Percentiles rank a stretch among this genome's conserved stretches.
Conservation (phyloP, 2,797 vertebrate genomes). For the Nannoperca obscura region DNA sequence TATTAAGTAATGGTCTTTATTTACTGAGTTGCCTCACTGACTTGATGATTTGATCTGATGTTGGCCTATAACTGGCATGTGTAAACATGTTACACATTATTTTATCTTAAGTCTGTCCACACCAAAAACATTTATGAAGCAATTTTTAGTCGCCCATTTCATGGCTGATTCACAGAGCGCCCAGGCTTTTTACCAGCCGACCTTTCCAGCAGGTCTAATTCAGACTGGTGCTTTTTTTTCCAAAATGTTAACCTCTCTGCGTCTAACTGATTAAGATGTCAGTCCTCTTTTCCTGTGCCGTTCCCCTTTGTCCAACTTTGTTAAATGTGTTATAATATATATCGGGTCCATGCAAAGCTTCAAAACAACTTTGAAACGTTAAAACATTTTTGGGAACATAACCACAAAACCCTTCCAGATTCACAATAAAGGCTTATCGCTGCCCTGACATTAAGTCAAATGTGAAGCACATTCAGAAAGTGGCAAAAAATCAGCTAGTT, state of each 20-base stretch:
- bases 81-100: constrained; percentile 13
- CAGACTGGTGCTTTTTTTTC: too few species aligned
- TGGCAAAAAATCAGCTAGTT: not conserved
- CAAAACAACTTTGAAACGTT: not conserved
- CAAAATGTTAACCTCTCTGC: too few species aligned
- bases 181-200: not conserved
- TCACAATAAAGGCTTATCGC: not conserved
- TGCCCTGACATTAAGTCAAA: not conserved
- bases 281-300: too few species aligned
- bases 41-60: not conserved
- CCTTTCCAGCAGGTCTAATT: too few species aligned
- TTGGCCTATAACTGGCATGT: not conserved
- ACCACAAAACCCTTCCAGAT: not conserved
- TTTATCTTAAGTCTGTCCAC: not conserved
- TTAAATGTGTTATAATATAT: too few species aligned
- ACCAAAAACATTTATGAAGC: not conserved
- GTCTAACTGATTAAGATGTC: too few species aligned
- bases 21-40: constrained; percentile 3
- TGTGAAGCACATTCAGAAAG: not conserved
- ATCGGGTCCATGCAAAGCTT: not conserved
- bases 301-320: too few species aligned
- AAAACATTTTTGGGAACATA: not conserved
- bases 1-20: not conserved
- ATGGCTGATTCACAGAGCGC: not conserved
- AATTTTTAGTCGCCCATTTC: not conserved